Evolutionary conservation across 2,888 invertebrate genomes (phyloP), one percentile per base, ranked within the genome.

Genomic region (Dendrolimus pini): DNA sequence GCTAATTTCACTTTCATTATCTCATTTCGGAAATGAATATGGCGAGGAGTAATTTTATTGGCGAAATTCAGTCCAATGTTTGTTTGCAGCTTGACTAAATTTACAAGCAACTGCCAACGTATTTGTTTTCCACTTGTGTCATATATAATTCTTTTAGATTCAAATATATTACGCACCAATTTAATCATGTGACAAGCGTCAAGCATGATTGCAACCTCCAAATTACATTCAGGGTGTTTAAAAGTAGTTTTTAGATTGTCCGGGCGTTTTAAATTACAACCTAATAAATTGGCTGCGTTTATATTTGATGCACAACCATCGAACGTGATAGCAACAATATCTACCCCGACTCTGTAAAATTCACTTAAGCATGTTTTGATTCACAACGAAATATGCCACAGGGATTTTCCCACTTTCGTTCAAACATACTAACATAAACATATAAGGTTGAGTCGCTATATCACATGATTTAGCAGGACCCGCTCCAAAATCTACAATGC

Each of bases 381-480:
- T 61, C 41, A 56, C 61, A 54, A 55, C 59, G 58, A 61, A 62
- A 56, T 60, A 60, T 41, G 57, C 60, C 12, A 62, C 53, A 9
- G 59, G 63, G 41, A 67, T 60, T 63, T 66, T 63, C 61, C 65
- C 65, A 54, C 56, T 62, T 61, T 67, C 61, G 41, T 62, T 62
- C 53, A 64, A 10, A 54, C 56, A 60, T 53, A 64, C 58, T 55
- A 61, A 41, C 54, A 10, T 41, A 14, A 57, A 12, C 54, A 62
- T 56, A 55, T 57, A 60, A 18, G 56, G 59, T 41, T 55, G 59
- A 42, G 67, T 62, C 0, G 67, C 67, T 14, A 68, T 60, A 53
- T 63, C 61, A 7, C 9, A 14, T 9, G 42, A 41, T 18, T 55
- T 53, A 8, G 42, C 7, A 42, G 56, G 18, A 9, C 57, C 62